phyloP scores from a whole-genome alignment of 2,888 invertebrate genomes.

The Octonoba sinensis region DNA sequence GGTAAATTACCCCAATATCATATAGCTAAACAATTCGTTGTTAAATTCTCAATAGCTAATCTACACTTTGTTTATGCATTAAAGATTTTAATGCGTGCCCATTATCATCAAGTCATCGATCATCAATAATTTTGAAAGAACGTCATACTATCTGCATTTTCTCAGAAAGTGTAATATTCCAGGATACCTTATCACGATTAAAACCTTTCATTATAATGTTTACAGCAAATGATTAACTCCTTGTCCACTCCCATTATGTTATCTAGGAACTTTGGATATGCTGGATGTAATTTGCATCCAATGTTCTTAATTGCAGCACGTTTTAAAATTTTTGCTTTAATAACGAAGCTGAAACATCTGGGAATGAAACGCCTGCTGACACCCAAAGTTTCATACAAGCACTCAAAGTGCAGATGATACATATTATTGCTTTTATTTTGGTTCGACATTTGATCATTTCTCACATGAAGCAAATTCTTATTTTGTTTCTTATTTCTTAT shows the following conservation, averaged over 20 bases:
- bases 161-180: constrained; percentile 44
- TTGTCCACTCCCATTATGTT: constrained; percentile 28
- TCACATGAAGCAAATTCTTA: too few species aligned
- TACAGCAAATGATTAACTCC: constrained; percentile 55
- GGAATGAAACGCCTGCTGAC: too few species aligned
- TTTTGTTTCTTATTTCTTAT: too few species aligned
- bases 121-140: constrained; percentile 30
- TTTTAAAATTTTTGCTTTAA: constrained; percentile 25
- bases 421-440: not conserved
- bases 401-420: not conserved
- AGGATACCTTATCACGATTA: constrained; percentile 35
- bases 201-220: constrained; percentile 51
- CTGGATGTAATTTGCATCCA: constrained; percentile 32
- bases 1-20: too few species aligned
- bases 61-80: constrained; percentile 39
- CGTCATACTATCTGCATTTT: constrained; percentile 44
- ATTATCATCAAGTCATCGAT: constrained; percentile 47
- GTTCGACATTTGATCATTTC: not conserved
- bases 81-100: constrained; percentile 36
- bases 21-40: too few species aligned
- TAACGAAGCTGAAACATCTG: not conserved
- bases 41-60: too few species aligned
- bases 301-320: constrained; percentile 38
- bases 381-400: too few species aligned
- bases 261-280: constrained; percentile 40